Percentiles rank a stretch among this genome's conserved stretches.
These are phyloP conservation scores for Heliconius aoede DNA, from an alignment of 2,888 invertebrate species.

Conservation along the genomic window DNA sequence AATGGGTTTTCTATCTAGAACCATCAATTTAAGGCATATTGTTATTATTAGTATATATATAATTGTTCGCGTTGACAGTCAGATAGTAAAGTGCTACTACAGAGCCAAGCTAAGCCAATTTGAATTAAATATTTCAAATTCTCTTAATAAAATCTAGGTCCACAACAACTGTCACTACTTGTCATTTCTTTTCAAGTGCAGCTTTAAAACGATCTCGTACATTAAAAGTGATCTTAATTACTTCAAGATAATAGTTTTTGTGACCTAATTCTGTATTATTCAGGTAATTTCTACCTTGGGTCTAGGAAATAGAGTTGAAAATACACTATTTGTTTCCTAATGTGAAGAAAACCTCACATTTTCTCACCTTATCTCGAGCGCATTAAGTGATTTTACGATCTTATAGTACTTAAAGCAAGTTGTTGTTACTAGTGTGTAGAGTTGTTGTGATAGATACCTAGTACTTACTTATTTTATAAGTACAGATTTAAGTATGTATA, in stretches of 20 bases:
- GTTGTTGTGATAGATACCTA: background rate
- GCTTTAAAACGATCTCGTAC: background rate
- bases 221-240: conserved; percentile 14
- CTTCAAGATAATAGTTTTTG: background rate
- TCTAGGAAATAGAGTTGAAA: background rate
- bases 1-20: too few relatives aligned
- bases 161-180: background rate
- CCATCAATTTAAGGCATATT: too few relatives aligned
- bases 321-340: background rate
- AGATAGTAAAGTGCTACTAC: too few relatives aligned
- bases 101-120: too few relatives aligned
- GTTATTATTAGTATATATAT: too few relatives aligned
- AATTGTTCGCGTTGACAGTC: too few relatives aligned
- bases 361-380: conserved; percentile 16
- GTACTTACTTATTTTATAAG: background rate
- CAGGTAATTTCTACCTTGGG: background rate
- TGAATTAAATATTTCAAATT: too few relatives aligned
- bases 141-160: background rate
- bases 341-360: background rate
- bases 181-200: background rate
- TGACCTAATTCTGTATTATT: background rate
- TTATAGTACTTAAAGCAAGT: conserved; percentile 6
- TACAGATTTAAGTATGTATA: background rate
- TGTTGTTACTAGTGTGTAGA: background rate
- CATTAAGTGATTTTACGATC: conserved; percentile 20